Evolutionary conservation across 2,888 invertebrate species (phyloP).

Genomic region (Sphaerophoria rueppellii): DNA sequence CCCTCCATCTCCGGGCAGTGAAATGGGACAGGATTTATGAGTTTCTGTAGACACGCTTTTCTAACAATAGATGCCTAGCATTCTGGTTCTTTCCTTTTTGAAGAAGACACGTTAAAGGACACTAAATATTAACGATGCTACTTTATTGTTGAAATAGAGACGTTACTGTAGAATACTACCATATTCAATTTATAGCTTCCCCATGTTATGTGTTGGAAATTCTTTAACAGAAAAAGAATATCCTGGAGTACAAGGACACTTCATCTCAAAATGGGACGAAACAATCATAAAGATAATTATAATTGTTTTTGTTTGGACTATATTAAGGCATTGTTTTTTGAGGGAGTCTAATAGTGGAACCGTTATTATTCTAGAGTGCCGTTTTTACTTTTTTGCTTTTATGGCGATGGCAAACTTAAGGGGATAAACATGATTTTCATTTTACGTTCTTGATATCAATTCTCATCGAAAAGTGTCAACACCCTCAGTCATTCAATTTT

Average conservation of each 20-base stretch:
- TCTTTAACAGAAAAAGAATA: background rate
- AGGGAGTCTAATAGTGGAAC: background rate
- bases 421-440: slow-evolving; percentile 21
- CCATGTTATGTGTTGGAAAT: background rate
- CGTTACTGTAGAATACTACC: background rate
- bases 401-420: slow-evolving; percentile 19
- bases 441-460: background rate
- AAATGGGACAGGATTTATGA: no score
- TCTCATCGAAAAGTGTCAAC: no score
- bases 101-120: background rate
- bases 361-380: background rate
- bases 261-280: background rate
- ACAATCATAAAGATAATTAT: slow-evolving; percentile 37
- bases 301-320: slow-evolving; percentile 65
- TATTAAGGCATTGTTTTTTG: slow-evolving; percentile 11
- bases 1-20: no score
- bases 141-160: background rate
- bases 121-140: background rate
- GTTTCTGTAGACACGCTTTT: background rate
- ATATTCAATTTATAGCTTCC: background rate
- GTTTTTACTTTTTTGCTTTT: slow-evolving; percentile 28
- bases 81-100: background rate
- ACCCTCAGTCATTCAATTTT: no score
- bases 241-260: background rate
- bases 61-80: background rate